Conservation (phyloP, 2,888 invertebrate species). For the Malachius bipustulatus region DNA sequence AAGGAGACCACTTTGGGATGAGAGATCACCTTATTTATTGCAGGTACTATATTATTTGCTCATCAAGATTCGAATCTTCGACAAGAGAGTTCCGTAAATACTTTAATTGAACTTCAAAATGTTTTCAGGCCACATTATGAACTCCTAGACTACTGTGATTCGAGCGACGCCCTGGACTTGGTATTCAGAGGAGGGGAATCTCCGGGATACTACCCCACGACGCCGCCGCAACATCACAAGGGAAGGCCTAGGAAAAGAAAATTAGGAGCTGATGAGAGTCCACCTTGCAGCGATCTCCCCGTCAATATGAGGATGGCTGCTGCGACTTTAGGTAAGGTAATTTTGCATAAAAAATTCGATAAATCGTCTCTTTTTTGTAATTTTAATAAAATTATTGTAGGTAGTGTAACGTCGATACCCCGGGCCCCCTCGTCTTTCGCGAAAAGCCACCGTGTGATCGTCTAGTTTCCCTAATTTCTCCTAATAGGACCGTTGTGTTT, state of each 20-base stretch:
- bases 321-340: constrained; percentile 51
- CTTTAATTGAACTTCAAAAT: constrained; percentile 10
- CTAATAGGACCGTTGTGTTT: no score
- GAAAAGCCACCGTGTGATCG: no score
- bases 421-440: no score
- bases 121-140: constrained; percentile 53
- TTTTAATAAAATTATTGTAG: no score
- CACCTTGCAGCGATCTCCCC: constrained; percentile 50
- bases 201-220: constrained; percentile 51
- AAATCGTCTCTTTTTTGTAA: no score
- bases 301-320: constrained; percentile 59
- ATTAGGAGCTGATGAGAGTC: constrained; percentile 39
- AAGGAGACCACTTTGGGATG: constrained; percentile 88
- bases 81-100: background rate
- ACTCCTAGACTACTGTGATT: constrained; percentile 49
- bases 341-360: background rate
- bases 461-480: no score
- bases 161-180: constrained; percentile 47
- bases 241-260: constrained; percentile 73
- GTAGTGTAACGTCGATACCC: no score
- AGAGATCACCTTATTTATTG: constrained; percentile 68
- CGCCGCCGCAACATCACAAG: constrained; percentile 54
- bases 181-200: constrained; percentile 48
- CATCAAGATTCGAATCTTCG: background rate
- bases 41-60: constrained; percentile 33